Base-by-base conservation (phyloP, 35 echinoderm and acorn worm genomes). In the Ptychodera flava region DNA sequence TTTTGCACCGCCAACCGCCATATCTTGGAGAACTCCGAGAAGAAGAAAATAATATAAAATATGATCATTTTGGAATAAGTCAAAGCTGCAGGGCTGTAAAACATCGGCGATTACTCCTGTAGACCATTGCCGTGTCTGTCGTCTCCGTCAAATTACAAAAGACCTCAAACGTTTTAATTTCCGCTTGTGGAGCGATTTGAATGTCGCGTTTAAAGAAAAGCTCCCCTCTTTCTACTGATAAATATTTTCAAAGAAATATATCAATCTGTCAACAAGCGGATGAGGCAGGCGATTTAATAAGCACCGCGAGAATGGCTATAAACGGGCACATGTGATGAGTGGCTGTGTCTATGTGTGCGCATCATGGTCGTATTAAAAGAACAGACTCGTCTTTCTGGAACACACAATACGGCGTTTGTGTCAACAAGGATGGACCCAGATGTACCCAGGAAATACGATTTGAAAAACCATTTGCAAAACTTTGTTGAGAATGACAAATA, bases 241-340 rank as follows among this genome's bases (percentile, higher is more conserved):
- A 64, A 64, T 64, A 64, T 64, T 64, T 64, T 64, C 45, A 64
- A 64, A 64, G 45, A 64, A 64, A 64, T 64, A 64, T 64, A 64
- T 64, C 45, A 64, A 64, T 64, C 45, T 64, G 45, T 64, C 45
- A 64, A 64, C 45, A 64, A 22, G 45, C 45, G 45, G 45, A 64
- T 64, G 45, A 6, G 22, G 45, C 22, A 22, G 45, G 6, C 22
- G 45, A 64, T 64, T 64, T 64, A 64, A 64, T 64, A 64, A 64
- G 45, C 22, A 64, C 6, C 22, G 6, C 22, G 45, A 64, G 45
- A 64, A 12, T 64, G 45, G 45, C 6, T 12, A 22, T 64, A 64
- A 6, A 64, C 22, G 22, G 45, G 6, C 45, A 64, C 45, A 64
- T 64, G 45, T 64, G 45, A 64, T 64, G 45, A 64, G 45, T 22